A percentile compares a stretch with the other conserved stretches of the same genome.
Conservation (phyloP, 2,888 invertebrate species). For the Drosophila cyrtoloma region DNA sequence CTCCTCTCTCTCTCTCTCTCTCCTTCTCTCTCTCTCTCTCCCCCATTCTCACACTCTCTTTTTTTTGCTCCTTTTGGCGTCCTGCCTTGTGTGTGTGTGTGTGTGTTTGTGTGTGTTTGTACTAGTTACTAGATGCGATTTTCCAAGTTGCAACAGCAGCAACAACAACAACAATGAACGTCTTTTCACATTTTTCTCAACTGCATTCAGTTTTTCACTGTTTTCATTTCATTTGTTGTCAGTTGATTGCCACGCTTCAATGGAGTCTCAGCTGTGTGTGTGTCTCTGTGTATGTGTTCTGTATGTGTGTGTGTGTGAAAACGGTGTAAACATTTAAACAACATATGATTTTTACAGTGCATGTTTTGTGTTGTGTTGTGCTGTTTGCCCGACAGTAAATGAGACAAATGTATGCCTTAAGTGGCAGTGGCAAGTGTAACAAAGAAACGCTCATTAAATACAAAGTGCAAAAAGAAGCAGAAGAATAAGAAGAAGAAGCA, state of each 20-base stretch:
- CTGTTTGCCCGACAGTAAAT: slow-evolving; percentile 14
- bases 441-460: slow-evolving; percentile 10
- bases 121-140: slow-evolving; percentile 20
- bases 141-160: slow-evolving; percentile 27
- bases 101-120: slow-evolving; percentile 10
- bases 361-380: background rate
- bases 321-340: slow-evolving; percentile 26
- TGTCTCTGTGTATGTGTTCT: background rate
- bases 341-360: background rate
- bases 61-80: slow-evolving; percentile 34
- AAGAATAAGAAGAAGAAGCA: slow-evolving; percentile 12
- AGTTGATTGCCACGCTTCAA: slow-evolving; percentile 82
- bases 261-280: slow-evolving; percentile 73
- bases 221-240: slow-evolving; percentile 41
- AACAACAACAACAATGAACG: slow-evolving; percentile 19
- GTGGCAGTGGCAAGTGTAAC: slow-evolving; percentile 18
- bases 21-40: slow-evolving; percentile 1
- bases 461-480: slow-evolving; percentile 15
- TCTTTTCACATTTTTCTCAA: slow-evolving; percentile 50
- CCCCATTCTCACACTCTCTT: background rate
- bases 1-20: background rate
- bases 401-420: slow-evolving; percentile 12
- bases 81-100: slow-evolving; percentile 14
- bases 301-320: slow-evolving; percentile 12
- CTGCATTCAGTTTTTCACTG: slow-evolving; percentile 63